Evolutionary conservation across 1,140 invertebrate genomes (phyloP), one percentile per base, ranked within the genome.

Genomic region (Drosophila subobscura): DNA sequence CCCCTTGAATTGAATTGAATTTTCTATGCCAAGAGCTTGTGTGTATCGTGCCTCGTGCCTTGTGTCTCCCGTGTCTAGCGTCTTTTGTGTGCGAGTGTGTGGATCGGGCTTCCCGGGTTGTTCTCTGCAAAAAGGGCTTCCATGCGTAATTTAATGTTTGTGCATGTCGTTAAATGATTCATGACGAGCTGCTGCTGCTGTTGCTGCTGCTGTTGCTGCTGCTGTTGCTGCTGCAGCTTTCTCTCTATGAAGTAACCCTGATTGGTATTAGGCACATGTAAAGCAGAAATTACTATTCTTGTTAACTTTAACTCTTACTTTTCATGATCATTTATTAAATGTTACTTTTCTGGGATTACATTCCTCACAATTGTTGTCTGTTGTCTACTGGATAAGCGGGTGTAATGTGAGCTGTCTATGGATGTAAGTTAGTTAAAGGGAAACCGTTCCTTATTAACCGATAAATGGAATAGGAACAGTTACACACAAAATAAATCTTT

Each of bases 101-200:
- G 23, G 47, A 22, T 10, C 16, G 41, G 44, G 42, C 20, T 23
- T 29, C 33, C 44, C 23, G 8, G 16, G 54, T 12, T 33, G 22
- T 8, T 52, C 58, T 63, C 6, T 23, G 61, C 14, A 41, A 68
- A 68, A 73, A 79, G 74, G 79, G 74, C 72, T 79, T 72, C 63
- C 56, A 72, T 81, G 79, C 74, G 79, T 74, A 77, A 83, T 81
- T 81, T 74, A 81, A 72, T 84, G 79, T 76, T 79, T 79, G 71
- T 75, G 60, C 72, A 84, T 72, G 54, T 61, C 79, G 76, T 76
- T 84, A 79, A 84, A 85, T 84, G 65, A 85, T 85, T 85, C 80
- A 85, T 70, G 61, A 46, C 16, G 61, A 66, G 29, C 40, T 22
- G 57, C 49, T 14, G 16, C 27, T 29, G 44, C 44, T 46, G 10